Evolutionary conservation across 2,888 invertebrate genomes (phyloP), one percentile per base, ranked within the genome.

Genomic region (Formica aserva): DNA sequence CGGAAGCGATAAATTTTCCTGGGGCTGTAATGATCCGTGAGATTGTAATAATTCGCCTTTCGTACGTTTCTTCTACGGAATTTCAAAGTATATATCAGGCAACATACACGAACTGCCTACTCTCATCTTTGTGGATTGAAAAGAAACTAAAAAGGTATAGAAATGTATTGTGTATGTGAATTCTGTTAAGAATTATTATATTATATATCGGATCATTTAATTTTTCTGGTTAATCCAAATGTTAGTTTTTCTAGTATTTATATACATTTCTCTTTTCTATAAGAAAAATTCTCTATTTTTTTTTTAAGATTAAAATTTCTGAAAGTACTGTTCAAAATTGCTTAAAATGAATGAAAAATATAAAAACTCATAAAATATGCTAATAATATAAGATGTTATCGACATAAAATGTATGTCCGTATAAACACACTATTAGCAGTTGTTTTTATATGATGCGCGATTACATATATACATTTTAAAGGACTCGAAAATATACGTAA

Each of bases 1-100:
- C 52, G 66, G 76, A 66, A 77, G 55, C 66, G 52, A 66, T 66
- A 38, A 66, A 77, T 77, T 55, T 26, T 29, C 18, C 67, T 1
- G 66, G 18, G 63, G 29, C 66, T 38, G 38, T n/a, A 77, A 66
- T 77, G 66, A 77, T 66, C 55, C 38, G 55, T 15, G 15, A 35
- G n/a, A 52, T 52, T 11, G 22, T 18, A 66, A 52, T 52, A 52
- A 52, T 52, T 76, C 35, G 9, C 15, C 52, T 38, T 65, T 22
- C 48, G 11, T 48, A 45, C 45, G 18, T 62, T 41, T 32, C 35
- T 9, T 15, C 6, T 15, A 29, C 8, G 22, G 38, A 62, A 22
- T 15, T 38, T 48, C 18, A 18, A 18, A 22, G 29, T 48, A 18
- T 55, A 55, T 55, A 52, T 3, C 38, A 29, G 29, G 15, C 77